phyloP scores from a whole-genome alignment of 2,888 invertebrate species.

The Phania funesta region DNA sequence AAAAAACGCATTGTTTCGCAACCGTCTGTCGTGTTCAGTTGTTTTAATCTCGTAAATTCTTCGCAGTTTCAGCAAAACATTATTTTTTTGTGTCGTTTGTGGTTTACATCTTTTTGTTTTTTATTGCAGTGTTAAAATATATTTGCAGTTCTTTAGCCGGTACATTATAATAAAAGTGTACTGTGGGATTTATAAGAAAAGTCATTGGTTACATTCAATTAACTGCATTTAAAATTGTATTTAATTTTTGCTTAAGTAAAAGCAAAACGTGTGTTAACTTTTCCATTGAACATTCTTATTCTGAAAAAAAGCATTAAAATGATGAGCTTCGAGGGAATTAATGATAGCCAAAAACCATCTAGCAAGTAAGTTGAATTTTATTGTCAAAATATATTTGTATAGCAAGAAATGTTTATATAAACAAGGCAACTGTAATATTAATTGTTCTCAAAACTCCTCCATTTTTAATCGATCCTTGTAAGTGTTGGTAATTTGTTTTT shows the following conservation, averaged over 20 bases:
- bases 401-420: no score
- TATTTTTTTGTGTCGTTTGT: constrained; percentile 34
- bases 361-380: constrained; percentile 82
- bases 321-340: constrained; percentile 76
- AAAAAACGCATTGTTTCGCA: constrained; percentile 64
- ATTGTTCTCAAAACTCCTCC: constrained; percentile 3
- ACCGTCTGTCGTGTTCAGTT: constrained; percentile 56
- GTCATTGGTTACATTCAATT: constrained; percentile 23
- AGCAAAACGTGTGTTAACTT: constrained; percentile 26
- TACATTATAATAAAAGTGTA: constrained; percentile 54
- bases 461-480: constrained; percentile 61
- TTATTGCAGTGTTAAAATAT: constrained; percentile 8
- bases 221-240: constrained; percentile 42
- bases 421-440: neutral
- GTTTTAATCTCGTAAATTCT: constrained; percentile 6
- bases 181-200: neutral
- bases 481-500: constrained; percentile 37
- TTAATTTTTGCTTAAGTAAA: constrained; percentile 20
- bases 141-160: constrained; percentile 21
- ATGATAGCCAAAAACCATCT: constrained; percentile 83
- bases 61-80: constrained; percentile 1
- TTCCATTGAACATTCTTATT: constrained; percentile 4
- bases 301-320: constrained; percentile 68
- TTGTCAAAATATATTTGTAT: neutral
- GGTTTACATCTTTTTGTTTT: constrained; percentile 25